Evolutionary conservation across 2,113 vertebrate species (phyloP), one percentile per base, ranked within the genome.

Genomic region (Sorex fumeus): DNA sequence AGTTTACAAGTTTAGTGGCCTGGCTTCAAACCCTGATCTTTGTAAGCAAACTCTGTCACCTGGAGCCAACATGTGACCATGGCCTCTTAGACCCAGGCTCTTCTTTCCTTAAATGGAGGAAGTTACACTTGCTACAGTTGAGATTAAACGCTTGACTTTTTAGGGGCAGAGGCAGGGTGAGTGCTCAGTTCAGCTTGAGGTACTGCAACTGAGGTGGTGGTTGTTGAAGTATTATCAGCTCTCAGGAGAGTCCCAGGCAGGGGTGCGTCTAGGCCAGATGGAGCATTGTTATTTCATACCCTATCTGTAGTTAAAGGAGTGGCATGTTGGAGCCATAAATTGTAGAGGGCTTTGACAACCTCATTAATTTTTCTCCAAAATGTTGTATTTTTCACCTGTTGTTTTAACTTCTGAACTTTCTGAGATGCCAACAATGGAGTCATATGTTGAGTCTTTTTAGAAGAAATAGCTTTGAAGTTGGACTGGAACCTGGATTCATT

Each of bases 351-450:
- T 18, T 7, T 57, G 94, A 92, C 86, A 94, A 19, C 32, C 53
- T 93, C 87, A 53, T 92, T 92, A 88, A 72, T 93, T 91, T 93
- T n/a, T 21, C 62, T 27, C 45, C 8, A 45, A 60, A 90, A 74
- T 77, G 71, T 84, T 28, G 18, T 86, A 76, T 91, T 92, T 94
- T 83, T 96, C 69, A 94, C 74, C 92, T 95, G 72, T 91, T 87
- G 91, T 92, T 95, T 88, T 85, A 90, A 90, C 53, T 82, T 96
- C 40, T 57, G 76, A 90, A 40, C 79, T 90, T 64, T 66, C 45
- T 36, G 67, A 90, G 74, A 62, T 95, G 40, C 67, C 30, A 8
- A 91, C 81, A 70, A 64, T 36, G 32, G 50, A 83, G 81, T 70
- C 27, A 12, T 77, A 70, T 69, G 93, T 91, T 69, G 30, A 83